Evolutionary conservation across 1,140 invertebrate species (phyloP), one percentile per base, ranked within the genome.

Genomic region (Drosophila sulfurigaster): DNA sequence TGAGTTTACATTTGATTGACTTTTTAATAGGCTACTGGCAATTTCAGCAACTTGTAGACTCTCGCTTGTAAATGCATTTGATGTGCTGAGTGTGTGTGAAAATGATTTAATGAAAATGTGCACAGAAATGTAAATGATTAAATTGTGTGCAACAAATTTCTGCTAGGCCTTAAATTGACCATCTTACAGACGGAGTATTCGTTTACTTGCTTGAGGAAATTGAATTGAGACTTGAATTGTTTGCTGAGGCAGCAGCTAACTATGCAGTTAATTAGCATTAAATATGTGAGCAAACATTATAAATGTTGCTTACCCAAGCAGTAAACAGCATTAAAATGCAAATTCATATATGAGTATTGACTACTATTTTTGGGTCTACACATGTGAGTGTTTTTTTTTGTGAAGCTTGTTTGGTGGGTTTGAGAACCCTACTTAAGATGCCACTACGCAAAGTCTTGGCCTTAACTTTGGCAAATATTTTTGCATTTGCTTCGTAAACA

Each of bases 1-100:
- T 74, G 60, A 72, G 64, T 77, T 79, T 57, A 62, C 38, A 60
- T 82, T 51, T 77, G 79, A 82, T 83, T 82, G 83, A 88, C 72
- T 78, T 71, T 83, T 87, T 80, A 88, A 87, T 83, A 74, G 73
- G 69, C 76, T 62, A 5, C 28, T 49, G 49, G 46, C 49, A 45
- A 54, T 62, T 54, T 16, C 32, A 63, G 72, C 38, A 69, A 60
- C 59, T 71, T 71, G 51, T 58, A n/a, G 49, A 51, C 20, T 28
- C 11, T 30, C 20, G 20, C 3, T 38, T 38, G 8, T 35, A 41
- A 30, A 20, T 54, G 46, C 7, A 13, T 43, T 57, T 56, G 30
- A 54, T 38, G 16, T 64, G 38, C 1, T 10, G 8, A 25, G 20
- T 25, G 56, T 43, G 38, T 58, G 38, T 43, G 16, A 67, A 68